Conservation (phyloP, 53 echinoderm and acorn worm genomes). For the Luidia sarsii region DNA sequence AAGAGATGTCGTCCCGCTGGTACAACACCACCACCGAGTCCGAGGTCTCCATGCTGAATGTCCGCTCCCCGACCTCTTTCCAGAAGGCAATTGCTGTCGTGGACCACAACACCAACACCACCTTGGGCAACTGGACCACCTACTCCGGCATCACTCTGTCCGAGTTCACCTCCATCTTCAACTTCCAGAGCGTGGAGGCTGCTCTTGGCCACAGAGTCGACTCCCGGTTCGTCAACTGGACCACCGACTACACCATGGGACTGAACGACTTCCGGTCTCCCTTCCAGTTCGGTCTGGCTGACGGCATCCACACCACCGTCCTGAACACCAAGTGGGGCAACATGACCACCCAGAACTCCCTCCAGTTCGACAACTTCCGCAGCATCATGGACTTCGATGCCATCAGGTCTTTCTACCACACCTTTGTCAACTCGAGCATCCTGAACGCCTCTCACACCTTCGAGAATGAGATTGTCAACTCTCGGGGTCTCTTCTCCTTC, state of each 20-base stretch:
- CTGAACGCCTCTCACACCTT: constrained; percentile 50
- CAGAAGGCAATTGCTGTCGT: constrained; percentile 39
- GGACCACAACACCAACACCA: constrained; percentile 52
- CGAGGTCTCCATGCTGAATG: constrained; percentile 20
- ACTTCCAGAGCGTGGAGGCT: constrained; percentile 41
- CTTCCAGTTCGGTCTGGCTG: constrained; percentile 27
- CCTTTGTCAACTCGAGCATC: constrained; percentile 48
- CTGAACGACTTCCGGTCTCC: constrained; percentile 37
- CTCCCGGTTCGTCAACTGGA: constrained; percentile 56
- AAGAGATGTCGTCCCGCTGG: constrained; percentile 20
- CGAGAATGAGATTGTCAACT: constrained; percentile 37
- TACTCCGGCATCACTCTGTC: constrained; percentile 43
- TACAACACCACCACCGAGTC: constrained; percentile 46
- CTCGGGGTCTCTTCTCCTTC: constrained; percentile 34
- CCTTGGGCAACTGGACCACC: constrained; percentile 44
- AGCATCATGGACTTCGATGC: constrained; percentile 46
- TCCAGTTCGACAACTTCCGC: constrained; percentile 51
- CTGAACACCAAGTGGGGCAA: constrained; percentile 45
- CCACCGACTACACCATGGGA: constrained; percentile 18
- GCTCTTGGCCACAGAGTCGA: constrained; percentile 41
- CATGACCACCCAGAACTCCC: constrained; percentile 30
- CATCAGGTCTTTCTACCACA: constrained; percentile 36
- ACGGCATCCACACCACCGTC: constrained; percentile 36
- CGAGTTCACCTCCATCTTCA: constrained; percentile 10
- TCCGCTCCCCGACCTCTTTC: constrained; percentile 42